Evolutionary conservation across 2,113 vertebrate genomes (phyloP), one percentile per base, ranked within the genome.

Genomic region (Thermophis baileyi): DNA sequence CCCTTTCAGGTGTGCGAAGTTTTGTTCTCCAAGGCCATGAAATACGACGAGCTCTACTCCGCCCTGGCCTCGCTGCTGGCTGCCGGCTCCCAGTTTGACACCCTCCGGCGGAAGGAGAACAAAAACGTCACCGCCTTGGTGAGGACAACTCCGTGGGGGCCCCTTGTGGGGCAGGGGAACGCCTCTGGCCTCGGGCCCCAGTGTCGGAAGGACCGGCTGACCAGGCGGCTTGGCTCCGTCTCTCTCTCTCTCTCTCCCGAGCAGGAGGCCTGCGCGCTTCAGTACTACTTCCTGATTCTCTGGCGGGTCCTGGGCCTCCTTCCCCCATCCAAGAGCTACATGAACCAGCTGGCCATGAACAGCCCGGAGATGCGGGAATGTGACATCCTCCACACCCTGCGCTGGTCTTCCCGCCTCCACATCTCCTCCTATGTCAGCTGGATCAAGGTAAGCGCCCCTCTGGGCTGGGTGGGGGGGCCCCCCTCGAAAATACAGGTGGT

Each of bases 261-360:
- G 27, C 94, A 99, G 99, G 99, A 99, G 98, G 99, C 99, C 86
- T 99, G 99, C 96, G 99, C 99, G 16, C 98, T 99, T 92, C 99
- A 99, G 87, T 99, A 99, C 97, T 99, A 99, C 94, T 99, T 99
- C 96, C 94, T 99, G 96, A 98, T 99, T 51, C 97, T 99, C 50
- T 99, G 99, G 99, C 97, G 99, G 90, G 99, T 99, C 89, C 96
- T 99, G 40, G 99, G 99, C 0, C 98, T 99, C 93, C 97, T 99
- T 87, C 99, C 99, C 40, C 99, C 99, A 0, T 99, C 99, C 18
- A 99, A 99, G 94, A 98, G 93, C 90, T 99, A 99, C 95, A 97
- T 99, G 95, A 99, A 99, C 93, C 99, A 99, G 87, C 95, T 99
- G 94, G 98, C 99, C 69, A 97, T 87, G 20, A 98, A 98, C 92